Base-by-base conservation (phyloP, 2,113 vertebrate genomes). In the Synchiropus splendidus region DNA sequence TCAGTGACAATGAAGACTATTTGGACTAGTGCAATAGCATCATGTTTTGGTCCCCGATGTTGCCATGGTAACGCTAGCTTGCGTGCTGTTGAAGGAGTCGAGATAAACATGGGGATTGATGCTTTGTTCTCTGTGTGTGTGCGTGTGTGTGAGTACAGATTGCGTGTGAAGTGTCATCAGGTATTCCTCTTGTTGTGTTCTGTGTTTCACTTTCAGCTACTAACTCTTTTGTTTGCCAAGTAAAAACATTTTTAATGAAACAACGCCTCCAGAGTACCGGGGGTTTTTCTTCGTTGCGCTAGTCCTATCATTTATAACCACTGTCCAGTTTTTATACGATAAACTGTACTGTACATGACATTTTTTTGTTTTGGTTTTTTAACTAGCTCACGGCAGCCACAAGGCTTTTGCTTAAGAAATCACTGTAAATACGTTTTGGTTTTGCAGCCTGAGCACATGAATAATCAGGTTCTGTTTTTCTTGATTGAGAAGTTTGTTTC, bases 231-330 rank as follows among this genome's bases (percentile, higher is more conserved):
- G 14, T 42, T 54, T 76, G 58, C 63, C 64, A 67, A 63, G 48
- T 32, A 48, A 64, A 57, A 41, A 35, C 40, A 18, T 33, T 55
- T 57, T n/a, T 12, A 51, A 34, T 31, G 9, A 41, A 32, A 16
- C 2, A 1, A 27, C n/a, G n/a, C n/a, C n/a, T n/a, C n/a, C 21
- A 27, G 4, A 27, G 21, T 5, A 27, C 21, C 4, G 4, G 8
- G 21, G 21, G 21, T 5, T 4, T 8, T 18, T 61, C 3, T 63
- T 61, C 55, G 42, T 60, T 61, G 48, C 48, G 34, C 51, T 56
- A 51, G 27, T 67, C 37, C 61, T 59, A 48, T 61, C 58, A 54
- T 72, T 66, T 74, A 77, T 76, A 81, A 83, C 80, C 80, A 83
- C 80, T 83, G 67, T 64, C 63, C 38, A 61, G 33, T 17, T 67